Conservation (phyloP, 2,888 invertebrate genomes). For the Scaptomyza reducta region DNA sequence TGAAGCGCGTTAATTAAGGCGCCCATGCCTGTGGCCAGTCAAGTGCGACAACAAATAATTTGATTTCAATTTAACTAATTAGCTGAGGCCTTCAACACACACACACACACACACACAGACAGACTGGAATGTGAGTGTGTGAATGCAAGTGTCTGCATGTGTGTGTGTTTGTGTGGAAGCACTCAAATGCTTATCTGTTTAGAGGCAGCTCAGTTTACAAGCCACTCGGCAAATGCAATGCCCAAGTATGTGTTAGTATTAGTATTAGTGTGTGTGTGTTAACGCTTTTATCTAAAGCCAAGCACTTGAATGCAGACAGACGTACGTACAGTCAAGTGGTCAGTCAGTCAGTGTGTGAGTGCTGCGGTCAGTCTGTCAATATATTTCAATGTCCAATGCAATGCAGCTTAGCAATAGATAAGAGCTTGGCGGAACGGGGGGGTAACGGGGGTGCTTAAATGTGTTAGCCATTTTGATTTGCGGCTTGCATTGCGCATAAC, state of each 20-base stretch:
- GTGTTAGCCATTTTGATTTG: constrained; percentile 46
- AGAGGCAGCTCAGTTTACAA: constrained; percentile 57
- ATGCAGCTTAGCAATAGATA: constrained; percentile 61
- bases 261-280: constrained; percentile 24
- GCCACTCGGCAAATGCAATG: constrained; percentile 14
- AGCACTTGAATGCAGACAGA: constrained; percentile 73
- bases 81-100: constrained; percentile 75
- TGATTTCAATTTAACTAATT: constrained; percentile 83
- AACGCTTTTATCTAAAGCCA: constrained; percentile 66
- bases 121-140: not conserved
- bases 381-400: constrained; percentile 51
- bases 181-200: constrained; percentile 72
- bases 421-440: not conserved
- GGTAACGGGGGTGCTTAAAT: constrained; percentile 5
- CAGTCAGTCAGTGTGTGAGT: constrained; percentile 38
- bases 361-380: constrained; percentile 72
- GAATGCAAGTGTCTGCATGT: not conserved
- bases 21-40: constrained; percentile 73
- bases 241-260: not conserved
- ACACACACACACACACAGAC: not conserved
- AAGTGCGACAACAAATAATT: constrained; percentile 83
- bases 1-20: constrained; percentile 77
- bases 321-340: constrained; percentile 54
- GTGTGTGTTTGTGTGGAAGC: constrained; percentile 27
- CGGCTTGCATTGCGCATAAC: constrained; percentile 6